These are phyloP conservation scores for Campopleginae sp. DNA, from an alignment of 2,888 invertebrate species.

Conservation along the genomic window DNA sequence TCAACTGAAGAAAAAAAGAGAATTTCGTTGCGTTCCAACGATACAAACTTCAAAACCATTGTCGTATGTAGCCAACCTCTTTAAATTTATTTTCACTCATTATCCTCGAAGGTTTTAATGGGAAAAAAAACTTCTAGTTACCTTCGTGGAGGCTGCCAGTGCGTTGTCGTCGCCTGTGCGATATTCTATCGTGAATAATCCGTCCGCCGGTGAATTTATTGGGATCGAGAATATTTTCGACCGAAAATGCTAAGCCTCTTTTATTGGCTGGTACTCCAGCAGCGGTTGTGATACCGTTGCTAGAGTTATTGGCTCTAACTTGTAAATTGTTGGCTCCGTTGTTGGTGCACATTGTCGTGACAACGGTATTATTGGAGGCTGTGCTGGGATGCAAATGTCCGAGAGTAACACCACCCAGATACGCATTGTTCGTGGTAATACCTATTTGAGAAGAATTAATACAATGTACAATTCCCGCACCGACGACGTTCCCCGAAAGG, in stretches of 20 bases:
- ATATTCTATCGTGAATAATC: slow-evolving; percentile 75
- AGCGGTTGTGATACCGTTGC: slow-evolving; percentile 76
- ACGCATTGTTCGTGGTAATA: slow-evolving; percentile 57
- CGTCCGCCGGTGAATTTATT: slow-evolving; percentile 93
- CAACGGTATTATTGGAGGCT: slow-evolving; percentile 75
- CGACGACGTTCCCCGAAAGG: slow-evolving; percentile 74
- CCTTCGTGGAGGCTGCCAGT: slow-evolving; percentile 82
- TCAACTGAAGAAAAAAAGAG: no score
- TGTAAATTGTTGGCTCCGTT: slow-evolving; percentile 72
- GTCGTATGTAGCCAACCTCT: no score
- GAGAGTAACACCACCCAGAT: slow-evolving; percentile 51
- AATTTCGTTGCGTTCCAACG: no score
- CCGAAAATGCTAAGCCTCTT: slow-evolving; percentile 92
- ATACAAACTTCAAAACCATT: no score
- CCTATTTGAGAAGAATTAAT: slow-evolving; percentile 51
- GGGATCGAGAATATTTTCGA: slow-evolving; percentile 95
- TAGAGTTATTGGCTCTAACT: slow-evolving; percentile 72
- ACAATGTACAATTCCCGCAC: slow-evolving; percentile 61
- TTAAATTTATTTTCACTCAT: neutral
- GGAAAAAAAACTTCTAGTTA: slow-evolving; percentile 60
- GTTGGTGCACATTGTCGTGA: slow-evolving; percentile 74
- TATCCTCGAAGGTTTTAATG: neutral
- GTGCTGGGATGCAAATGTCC: slow-evolving; percentile 63
- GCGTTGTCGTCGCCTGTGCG: slow-evolving; percentile 78
- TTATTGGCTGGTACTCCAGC: slow-evolving; percentile 86